Conservation (phyloP, 1,140 invertebrate genomes). For the Lutraria rhynchaena region DNA sequence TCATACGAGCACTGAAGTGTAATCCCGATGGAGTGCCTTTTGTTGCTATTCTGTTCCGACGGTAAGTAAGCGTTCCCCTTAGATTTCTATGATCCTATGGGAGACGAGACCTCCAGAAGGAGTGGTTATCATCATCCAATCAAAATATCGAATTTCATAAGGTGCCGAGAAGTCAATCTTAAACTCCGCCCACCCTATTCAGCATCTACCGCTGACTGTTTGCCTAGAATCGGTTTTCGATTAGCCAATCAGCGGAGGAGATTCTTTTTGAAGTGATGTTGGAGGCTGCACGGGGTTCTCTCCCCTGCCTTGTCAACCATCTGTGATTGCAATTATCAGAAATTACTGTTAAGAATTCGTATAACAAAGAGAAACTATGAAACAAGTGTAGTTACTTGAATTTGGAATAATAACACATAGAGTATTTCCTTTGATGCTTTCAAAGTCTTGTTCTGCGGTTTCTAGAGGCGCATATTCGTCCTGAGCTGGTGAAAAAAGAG, state of each 20-base stretch:
- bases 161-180: conserved; percentile 48
- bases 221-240: conserved; percentile 49
- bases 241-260: conserved; percentile 63
- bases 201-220: conserved; percentile 44
- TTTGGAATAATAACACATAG: conserved; percentile 44
- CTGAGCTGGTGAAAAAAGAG: neutral
- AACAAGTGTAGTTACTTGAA: conserved; percentile 60
- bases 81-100: conserved; percentile 67
- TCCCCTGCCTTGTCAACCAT: conserved; percentile 59
- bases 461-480: conserved; percentile 21
- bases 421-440: conserved; percentile 42
- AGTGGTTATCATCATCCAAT: conserved; percentile 66
- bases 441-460: conserved; percentile 7
- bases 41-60: conserved; percentile 78
- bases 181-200: conserved; percentile 59
- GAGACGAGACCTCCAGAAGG: conserved; percentile 63
- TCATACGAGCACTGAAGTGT: conserved; percentile 69
- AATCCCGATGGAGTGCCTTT: conserved; percentile 79
- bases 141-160: conserved; percentile 57
- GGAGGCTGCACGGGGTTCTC: conserved; percentile 19
- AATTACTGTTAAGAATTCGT: conserved; percentile 50
- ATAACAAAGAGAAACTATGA: conserved; percentile 50
- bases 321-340: conserved; percentile 55
- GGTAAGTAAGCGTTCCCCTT: conserved; percentile 72
- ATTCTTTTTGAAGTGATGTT: conserved; percentile 52